These are phyloP conservation scores for Eledona agricola DNA, from an alignment of 2,888 invertebrate genomes.

Conservation along the genomic window DNA sequence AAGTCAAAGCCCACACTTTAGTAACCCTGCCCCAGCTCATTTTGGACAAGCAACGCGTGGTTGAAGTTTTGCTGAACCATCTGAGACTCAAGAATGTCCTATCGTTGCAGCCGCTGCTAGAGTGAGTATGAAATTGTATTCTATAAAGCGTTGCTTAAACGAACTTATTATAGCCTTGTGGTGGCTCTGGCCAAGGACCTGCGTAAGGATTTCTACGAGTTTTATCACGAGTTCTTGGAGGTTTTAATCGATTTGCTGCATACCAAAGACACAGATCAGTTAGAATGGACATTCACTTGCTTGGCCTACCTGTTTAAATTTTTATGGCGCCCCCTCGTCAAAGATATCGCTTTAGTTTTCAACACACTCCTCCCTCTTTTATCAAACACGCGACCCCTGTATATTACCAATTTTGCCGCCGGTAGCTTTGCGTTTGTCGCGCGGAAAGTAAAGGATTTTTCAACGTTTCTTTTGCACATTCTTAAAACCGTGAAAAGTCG, in stretches of 20 bases:
- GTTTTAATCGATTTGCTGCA: conserved; percentile 75
- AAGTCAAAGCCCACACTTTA: conserved; percentile 71
- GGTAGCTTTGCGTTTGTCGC: conserved; percentile 97
- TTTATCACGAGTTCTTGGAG: conserved; percentile 80
- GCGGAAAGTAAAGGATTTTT: conserved; percentile 84
- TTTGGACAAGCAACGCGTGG: conserved; percentile 79
- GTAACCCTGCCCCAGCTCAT: conserved; percentile 87
- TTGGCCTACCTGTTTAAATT: conserved; percentile 92
- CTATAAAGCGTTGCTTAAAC: conserved; percentile 6
- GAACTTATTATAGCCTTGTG: conserved; percentile 70
- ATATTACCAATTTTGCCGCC: conserved; percentile 92
- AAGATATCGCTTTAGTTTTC: conserved; percentile 78
- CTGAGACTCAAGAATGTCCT: conserved; percentile 75
- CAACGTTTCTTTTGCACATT: conserved; percentile 75
- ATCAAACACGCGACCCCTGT: conserved; percentile 79
- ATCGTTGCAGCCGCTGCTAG: conserved; percentile 82
- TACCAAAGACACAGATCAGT: conserved; percentile 81
- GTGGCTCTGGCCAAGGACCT: conserved; percentile 89
- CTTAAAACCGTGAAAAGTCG: conserved; percentile 72
- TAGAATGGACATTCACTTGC: conserved; percentile 87
- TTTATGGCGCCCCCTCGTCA: conserved; percentile 82
- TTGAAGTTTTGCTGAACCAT: conserved; percentile 77
- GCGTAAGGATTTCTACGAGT: conserved; percentile 86
- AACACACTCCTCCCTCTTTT: conserved; percentile 78
- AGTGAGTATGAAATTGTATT: conserved; percentile 69